phyloP scores from a whole-genome alignment of 2,888 invertebrate genomes.

The Cosmorhoe ocellata region DNA sequence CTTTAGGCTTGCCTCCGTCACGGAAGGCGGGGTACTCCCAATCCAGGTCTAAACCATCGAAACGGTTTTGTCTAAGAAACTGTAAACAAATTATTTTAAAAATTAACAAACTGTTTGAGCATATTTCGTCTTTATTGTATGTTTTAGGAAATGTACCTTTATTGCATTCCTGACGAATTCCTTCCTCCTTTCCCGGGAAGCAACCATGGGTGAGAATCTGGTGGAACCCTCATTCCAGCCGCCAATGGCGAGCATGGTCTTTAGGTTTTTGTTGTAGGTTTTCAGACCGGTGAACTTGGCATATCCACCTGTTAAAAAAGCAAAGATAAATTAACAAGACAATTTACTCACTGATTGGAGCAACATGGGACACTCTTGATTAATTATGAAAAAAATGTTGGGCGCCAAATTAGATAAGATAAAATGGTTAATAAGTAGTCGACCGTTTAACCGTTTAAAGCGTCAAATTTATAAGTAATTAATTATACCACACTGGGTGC shows the following conservation, averaged over 20 bases:
- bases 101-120: no score
- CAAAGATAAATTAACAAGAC: no score
- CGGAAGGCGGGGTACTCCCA: constrained; percentile 95
- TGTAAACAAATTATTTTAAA: constrained; percentile 34
- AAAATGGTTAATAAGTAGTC: no score
- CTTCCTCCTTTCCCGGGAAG: constrained; percentile 87
- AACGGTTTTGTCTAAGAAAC: constrained; percentile 94
- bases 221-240: constrained; percentile 97
- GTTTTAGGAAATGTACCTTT: constrained; percentile 79
- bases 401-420: no score
- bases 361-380: no score
- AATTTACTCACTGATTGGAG: no score
- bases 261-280: constrained; percentile 95
- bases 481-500: no score
- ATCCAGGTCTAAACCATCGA: constrained; percentile 96
- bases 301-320: constrained; percentile 89
- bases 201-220: constrained; percentile 93
- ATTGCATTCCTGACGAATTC: constrained; percentile 92
- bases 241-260: constrained; percentile 95
- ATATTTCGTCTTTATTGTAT: no score
- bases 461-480: no score
- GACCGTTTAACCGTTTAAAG: no score
- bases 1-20: constrained; percentile 90
- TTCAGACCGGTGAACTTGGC: constrained; percentile 96
- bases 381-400: no score